These are phyloP conservation scores for Equus quagga DNA, from an alignment of 2,113 vertebrate genomes.

Conservation along the genomic window DNA sequence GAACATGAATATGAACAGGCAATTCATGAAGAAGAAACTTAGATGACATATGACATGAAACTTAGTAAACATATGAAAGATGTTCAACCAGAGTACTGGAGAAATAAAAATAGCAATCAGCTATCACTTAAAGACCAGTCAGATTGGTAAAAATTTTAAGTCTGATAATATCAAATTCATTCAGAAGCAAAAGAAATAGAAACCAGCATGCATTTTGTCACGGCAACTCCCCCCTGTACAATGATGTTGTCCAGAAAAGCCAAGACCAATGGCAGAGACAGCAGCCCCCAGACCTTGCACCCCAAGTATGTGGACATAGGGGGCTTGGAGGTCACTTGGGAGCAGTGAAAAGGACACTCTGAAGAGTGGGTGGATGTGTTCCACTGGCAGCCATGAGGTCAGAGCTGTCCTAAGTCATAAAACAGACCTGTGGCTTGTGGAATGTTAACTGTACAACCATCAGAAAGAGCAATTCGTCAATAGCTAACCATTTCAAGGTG, in stretches of 20 bases:
- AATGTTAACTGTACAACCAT: not conserved
- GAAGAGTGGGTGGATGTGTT: not conserved
- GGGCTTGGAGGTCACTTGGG: not conserved
- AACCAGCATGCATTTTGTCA: not conserved
- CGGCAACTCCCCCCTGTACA: not conserved
- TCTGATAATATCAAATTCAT: not conserved
- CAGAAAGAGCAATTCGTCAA: not conserved
- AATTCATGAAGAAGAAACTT: constrained; percentile 9
- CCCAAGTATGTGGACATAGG: no score
- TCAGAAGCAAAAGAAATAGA: not conserved
- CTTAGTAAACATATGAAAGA: not conserved
- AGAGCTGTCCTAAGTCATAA: not conserved
- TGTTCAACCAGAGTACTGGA: not conserved
- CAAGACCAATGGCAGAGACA: not conserved
- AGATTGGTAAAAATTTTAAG: not conserved
- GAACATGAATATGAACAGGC: not conserved
- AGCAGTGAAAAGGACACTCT: not conserved
- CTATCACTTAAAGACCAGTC: not conserved
- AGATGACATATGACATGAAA: not conserved
- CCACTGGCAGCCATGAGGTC: not conserved
- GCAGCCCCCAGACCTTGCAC: not conserved
- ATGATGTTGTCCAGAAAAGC: not conserved
- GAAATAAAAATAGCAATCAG: constrained; percentile 1
- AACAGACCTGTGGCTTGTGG: not conserved
- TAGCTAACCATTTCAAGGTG: not conserved